These are phyloP conservation scores for Malurus leucopterus DNA, from an alignment of 2,797 vertebrate genomes.

Conservation along the genomic window DNA sequence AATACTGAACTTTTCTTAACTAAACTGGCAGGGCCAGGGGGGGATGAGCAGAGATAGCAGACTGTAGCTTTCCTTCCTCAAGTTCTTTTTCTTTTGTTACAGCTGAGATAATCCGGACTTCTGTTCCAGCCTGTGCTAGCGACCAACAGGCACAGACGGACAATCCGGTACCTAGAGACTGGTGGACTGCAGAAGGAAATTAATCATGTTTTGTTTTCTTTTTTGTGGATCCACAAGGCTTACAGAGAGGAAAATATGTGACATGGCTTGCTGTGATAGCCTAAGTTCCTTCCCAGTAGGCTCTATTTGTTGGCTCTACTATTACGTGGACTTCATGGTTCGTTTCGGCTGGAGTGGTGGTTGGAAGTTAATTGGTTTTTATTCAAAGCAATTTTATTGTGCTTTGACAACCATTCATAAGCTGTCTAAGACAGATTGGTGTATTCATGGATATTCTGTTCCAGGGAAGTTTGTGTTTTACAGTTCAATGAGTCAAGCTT, in stretches of 20 bases:
- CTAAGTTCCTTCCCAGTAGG: background rate
- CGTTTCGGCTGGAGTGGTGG: background rate
- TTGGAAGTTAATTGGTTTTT: slow-evolving; percentile 1
- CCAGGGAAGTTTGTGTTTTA: background rate
- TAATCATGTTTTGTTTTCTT: background rate
- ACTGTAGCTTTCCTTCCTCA: background rate
- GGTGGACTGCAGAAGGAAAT: background rate
- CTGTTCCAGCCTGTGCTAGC: background rate
- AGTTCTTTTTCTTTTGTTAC: background rate
- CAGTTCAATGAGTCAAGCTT: background rate
- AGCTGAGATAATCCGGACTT: background rate
- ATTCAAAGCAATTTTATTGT: background rate
- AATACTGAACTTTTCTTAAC: background rate
- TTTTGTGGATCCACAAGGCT: background rate
- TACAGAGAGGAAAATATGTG: background rate
- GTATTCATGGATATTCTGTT: background rate
- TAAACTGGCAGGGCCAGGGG: background rate
- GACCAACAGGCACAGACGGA: background rate
- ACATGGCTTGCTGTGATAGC: background rate
- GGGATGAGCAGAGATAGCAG: background rate
- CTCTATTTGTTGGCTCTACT: background rate
- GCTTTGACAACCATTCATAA: background rate
- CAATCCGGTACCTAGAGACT: background rate
- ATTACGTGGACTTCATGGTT: background rate
- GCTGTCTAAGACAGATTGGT: background rate